Evolutionary conservation across 1,140 invertebrate genomes (phyloP), one percentile per base, ranked within the genome.

Genomic region (Solenopsis fugax): DNA sequence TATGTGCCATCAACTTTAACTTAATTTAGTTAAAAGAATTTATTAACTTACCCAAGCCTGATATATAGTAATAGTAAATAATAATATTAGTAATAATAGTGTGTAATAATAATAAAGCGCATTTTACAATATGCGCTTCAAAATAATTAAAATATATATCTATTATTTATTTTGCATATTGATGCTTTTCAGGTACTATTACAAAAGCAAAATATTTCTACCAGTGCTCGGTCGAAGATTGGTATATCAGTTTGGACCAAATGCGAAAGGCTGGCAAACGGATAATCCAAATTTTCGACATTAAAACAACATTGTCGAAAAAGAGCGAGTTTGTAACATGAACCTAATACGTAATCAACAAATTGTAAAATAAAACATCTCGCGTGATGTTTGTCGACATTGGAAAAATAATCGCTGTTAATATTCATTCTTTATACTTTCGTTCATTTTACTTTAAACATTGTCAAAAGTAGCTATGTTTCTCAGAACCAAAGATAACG

Each of bases 171-270:
- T 58, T 54, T 1, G 4, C n/a, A 56, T 16, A 37, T 12, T 29
- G 2, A 4, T 81, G 13, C 50, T 73, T 72, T 94, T 95, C 91
- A 97, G 97, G 92, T 98, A 99, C 95, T 98, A 98, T 94, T 98
- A 98, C 95, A 97, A 97, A 93, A 97, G 97, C 92, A 96, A 97
- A 92, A 97, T 98, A 52, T 96, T 98, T 60, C 96, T 97, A 52
- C 97, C 98, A 6, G 98, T 98, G 1, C 96, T 97, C 67, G 98
- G 97, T 7, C 96, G 97, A 73, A 96, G 98, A 75, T 96, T 98
- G 65, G 98, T 98, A 7, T 98, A 98, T 95, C 97, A 98, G 94
- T 98, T 98, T 95, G 97, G 97, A 2, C 96, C 96, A 72, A 98
- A 97, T 81, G 97, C 97, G 0, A 97, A 97, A 24, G 96, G 97